Evolutionary conservation across 35 echinoderm and acorn worm species (phyloP), one percentile per base, ranked within the genome.

Genomic region (Antedon bifida): DNA sequence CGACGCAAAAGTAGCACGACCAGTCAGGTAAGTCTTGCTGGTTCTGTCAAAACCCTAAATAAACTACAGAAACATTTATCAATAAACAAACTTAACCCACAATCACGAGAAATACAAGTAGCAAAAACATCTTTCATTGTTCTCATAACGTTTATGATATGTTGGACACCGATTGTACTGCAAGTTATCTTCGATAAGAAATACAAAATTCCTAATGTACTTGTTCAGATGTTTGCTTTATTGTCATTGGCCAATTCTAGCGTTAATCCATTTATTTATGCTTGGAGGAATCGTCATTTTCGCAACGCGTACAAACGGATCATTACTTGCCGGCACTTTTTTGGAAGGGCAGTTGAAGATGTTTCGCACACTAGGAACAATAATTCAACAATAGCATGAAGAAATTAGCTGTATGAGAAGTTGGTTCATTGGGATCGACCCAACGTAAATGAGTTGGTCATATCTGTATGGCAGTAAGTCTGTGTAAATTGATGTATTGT

Each of bases 241-340:
- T 82, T 46, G 36, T 78, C 86, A 30, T 35, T 87, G 4, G 78
- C 86, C 21, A 79, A 87, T 34, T 87, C 86, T 3, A 79, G 74
- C 30, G 74, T 79, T 36, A 87, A 87, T 26, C 86, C 86, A 39
- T 31, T 87, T 28, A 87, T 87, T 30, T 87, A 87, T 82, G 86
- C 86, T 3, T 79, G 86, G 46, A 74, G 81, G 79, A 87, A 87
- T 76, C 78, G 75, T 29, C n/a, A 82, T 34, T 87, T 87, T 39
- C 30, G 86, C 36, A 79, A 87, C 76, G 42, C 86, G 4, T 87
- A 82, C 32, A 82, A 79, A 73, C 74, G 81, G 39, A 39, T 82
- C 12, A 51, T 87, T 21, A 82, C 86, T 33, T 87, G 86, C 23
- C 51, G 51, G 26, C 51, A 64, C 51, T 64, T 11, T 26, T 64